Evolutionary conservation across 2,797 vertebrate species (phyloP).

Genomic region (Pyrocephalus nanus): DNA sequence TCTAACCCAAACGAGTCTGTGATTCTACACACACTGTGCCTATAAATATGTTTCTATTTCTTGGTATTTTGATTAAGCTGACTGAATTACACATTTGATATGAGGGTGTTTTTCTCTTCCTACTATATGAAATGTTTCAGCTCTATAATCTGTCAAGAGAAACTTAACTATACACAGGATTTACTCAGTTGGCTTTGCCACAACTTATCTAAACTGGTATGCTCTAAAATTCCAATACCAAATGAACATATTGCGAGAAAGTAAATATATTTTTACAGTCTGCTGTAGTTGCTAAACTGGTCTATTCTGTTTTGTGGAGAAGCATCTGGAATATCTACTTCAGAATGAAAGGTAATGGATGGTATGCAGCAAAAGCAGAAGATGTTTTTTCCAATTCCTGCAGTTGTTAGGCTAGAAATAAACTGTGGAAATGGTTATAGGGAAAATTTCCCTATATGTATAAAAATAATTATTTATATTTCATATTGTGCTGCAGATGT

Average conservation of each 20-base stretch:
- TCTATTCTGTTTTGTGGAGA: not conserved
- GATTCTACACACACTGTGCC: not conserved
- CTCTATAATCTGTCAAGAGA: not conserved
- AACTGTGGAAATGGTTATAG: not conserved
- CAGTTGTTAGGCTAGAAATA: conserved; percentile 24
- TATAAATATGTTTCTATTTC: not conserved
- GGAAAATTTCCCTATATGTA: not conserved
- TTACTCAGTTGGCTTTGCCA: not conserved
- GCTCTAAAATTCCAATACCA: not conserved
- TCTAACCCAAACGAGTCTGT: not conserved
- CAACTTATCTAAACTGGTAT: not conserved
- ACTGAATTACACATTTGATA: not conserved
- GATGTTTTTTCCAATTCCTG: not conserved
- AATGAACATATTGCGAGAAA: not conserved
- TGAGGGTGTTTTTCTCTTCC: not conserved
- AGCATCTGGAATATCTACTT: not conserved
- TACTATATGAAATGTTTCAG: not conserved
- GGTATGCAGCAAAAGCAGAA: not conserved
- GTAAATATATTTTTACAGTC: not conserved
- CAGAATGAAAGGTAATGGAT: not conserved
- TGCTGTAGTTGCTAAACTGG: not conserved
- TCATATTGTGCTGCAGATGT: not conserved
- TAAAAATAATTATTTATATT: conserved; percentile 24
- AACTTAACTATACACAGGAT: not conserved
- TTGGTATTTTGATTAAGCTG: not conserved